Evolutionary conservation across 2,888 invertebrate species (phyloP), one percentile per base, ranked within the genome.

Genomic region (Ectobius pallidus): DNA sequence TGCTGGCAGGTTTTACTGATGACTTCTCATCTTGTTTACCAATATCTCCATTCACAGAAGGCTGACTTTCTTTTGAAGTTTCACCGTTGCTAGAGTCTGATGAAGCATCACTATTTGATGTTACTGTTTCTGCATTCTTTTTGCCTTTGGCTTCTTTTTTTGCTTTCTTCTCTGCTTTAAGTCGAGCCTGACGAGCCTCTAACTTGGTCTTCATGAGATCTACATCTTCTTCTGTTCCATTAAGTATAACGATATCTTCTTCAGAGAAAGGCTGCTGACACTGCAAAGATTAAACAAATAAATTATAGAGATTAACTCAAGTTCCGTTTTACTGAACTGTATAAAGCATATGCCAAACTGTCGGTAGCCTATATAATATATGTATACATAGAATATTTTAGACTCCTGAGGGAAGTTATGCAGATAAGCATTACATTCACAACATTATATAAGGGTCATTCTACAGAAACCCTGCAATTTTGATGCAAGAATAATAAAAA

Each of bases 161-260:
- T 34, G 83, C 82, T 78, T 91, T 91, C 79, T 93, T 95, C 62
- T 86, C 87, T 1, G 87, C 85, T 80, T 92, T 94, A 72, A 89
- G 86, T 79, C 87, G 89, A 46, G 88, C 87, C 71, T 91, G 87
- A 61, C 94, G 86, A 67, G 88, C 85, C 76, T 90, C 88, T 84
- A 94, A 90, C 79, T 89, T 89, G 20, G 82, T 82, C 77, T 84
- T 86, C 80, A 95, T 88, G 32, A 85, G 76, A 49, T 87, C 87
- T 73, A 93, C 80, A 78, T 96, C 95, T 76, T 94, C 92, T 16
- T 93, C 92, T 77, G 87, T 89, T 67, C 93, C 93, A 84, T 99
- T 99, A 32, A 99, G 85, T n/a, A 94, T 85, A 34, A 99, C 89
- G 9, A 97, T 84, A 82, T 98, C 96, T 76, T 91, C 89, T 65